Conservation (phyloP, 2,888 invertebrate species). For the Ormyrus thymus region DNA sequence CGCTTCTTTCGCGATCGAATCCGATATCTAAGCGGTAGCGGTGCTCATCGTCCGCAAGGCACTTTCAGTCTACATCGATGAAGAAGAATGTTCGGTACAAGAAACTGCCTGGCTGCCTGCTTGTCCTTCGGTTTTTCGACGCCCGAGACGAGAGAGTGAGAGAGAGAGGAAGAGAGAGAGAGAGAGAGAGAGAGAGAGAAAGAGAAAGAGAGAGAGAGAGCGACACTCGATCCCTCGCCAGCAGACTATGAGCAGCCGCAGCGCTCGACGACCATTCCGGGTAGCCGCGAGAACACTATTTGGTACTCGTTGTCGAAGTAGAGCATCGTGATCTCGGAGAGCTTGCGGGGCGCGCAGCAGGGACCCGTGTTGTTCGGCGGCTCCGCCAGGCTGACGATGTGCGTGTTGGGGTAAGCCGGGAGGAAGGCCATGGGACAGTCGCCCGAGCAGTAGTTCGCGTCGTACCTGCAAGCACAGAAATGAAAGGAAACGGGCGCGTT, state of each 20-base stretch:
- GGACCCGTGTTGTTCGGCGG: conserved; percentile 87
- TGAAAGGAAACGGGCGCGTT: not conserved
- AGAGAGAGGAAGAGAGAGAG: no score
- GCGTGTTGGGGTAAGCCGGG: conserved; percentile 91
- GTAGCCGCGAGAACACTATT: conserved; percentile 90
- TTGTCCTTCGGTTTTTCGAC: no score
- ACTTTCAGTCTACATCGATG: conserved; percentile 67
- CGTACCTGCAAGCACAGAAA: conserved; percentile 78
- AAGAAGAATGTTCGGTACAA: conserved; percentile 53
- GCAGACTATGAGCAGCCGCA: conserved; percentile 90
- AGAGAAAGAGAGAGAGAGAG: not conserved
- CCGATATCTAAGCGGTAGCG: conserved; percentile 11
- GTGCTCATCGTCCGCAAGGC: conserved; percentile 62
- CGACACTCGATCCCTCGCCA: not conserved
- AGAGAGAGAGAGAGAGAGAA: not conserved
- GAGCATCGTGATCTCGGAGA: conserved; percentile 92
- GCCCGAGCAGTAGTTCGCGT: conserved; percentile 97
- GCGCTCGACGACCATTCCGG: conserved; percentile 95
- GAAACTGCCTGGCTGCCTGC: not conserved
- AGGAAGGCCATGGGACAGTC: conserved; percentile 93
- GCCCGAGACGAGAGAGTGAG: no score
- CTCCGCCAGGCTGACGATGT: conserved; percentile 88
- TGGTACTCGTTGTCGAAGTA: conserved; percentile 93
- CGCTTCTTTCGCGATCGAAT: conserved; percentile 30
- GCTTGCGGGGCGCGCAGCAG: conserved; percentile 93